Evolutionary conservation across 1,140 invertebrate species (phyloP).

Genomic region (Calephelis virginiensis): DNA sequence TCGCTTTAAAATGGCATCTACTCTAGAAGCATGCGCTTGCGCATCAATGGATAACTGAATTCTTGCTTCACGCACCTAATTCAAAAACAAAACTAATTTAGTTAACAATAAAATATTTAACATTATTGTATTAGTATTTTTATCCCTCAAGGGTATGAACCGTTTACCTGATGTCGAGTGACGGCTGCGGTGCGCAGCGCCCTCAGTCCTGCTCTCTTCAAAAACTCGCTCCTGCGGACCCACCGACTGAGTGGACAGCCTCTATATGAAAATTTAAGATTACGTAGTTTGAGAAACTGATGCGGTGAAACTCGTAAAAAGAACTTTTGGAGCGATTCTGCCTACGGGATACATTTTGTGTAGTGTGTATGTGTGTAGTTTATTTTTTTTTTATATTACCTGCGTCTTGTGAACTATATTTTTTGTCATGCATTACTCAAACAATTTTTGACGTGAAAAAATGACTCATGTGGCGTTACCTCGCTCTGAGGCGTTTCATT

Average conservation of each 20-base stretch:
- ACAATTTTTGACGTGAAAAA: too few species aligned
- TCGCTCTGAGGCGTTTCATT: too few species aligned
- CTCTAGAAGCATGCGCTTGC: conserved; percentile 46
- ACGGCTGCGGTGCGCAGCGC: conserved; percentile 46
- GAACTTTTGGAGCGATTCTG: too few species aligned
- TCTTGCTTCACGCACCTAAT: conserved; percentile 54
- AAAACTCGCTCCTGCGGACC: conserved; percentile 48
- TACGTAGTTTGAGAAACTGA: too few species aligned
- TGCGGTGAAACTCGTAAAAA: too few species aligned
- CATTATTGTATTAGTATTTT: neutral
- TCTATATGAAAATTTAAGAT: conserved; percentile 25
- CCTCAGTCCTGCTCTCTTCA: conserved; percentile 54
- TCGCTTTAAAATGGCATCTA: conserved; percentile 51
- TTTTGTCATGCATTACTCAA: too few species aligned
- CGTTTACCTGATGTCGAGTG: conserved; percentile 51
- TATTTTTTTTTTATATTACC: too few species aligned
- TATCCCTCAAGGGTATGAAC: neutral
- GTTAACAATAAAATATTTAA: too few species aligned
- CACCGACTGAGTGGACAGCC: conserved; percentile 43
- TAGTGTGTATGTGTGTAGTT: too few species aligned
- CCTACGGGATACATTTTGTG: too few species aligned
- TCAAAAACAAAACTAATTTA: neutral
- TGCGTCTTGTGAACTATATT: too few species aligned
- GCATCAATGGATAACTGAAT: conserved; percentile 52
- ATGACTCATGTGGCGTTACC: too few species aligned